Evolutionary conservation across 1,140 invertebrate genomes (phyloP).

Genomic region (Caenorhabditis inopinata): DNA sequence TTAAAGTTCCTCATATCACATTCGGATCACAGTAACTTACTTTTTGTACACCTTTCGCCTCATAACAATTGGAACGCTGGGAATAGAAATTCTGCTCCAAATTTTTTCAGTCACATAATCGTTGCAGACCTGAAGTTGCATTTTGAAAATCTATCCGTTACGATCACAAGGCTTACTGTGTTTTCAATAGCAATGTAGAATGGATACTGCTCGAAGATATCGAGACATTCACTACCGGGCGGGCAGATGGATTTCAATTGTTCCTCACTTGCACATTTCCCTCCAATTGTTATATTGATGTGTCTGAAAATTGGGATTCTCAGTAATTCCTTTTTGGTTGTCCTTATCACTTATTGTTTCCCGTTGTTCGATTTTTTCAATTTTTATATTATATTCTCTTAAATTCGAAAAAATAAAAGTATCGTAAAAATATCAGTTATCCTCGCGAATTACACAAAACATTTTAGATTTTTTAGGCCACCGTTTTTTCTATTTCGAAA

Average conservation of each 20-base stretch:
- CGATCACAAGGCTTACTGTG: background rate
- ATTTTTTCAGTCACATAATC: constrained; percentile 53
- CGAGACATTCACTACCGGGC: background rate
- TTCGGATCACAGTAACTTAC: background rate
- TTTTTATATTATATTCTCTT: too few species aligned
- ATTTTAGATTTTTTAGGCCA: too few species aligned
- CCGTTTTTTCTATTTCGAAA: too few species aligned
- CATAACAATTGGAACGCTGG: constrained; percentile 46
- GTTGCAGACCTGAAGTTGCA: constrained; percentile 43
- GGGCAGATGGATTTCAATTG: constrained; percentile 33
- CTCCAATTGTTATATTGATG: constrained; percentile 43
- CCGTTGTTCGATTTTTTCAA: too few species aligned
- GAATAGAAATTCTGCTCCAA: constrained; percentile 25
- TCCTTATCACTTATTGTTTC: too few species aligned
- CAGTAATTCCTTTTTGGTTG: too few species aligned
- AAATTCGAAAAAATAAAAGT: too few species aligned
- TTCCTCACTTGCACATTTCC: constrained; percentile 33
- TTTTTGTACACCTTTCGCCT: constrained; percentile 22
- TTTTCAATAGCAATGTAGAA: constrained; percentile 52
- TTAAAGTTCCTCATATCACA: background rate
- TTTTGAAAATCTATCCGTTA: too few species aligned
- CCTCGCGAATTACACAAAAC: too few species aligned
- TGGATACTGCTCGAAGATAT: constrained; percentile 38
- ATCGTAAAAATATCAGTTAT: too few species aligned
- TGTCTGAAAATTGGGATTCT: too few species aligned